These are phyloP conservation scores for Cherax destructor DNA, from an alignment of 1,140 invertebrate genomes.

Conservation along the genomic window DNA sequence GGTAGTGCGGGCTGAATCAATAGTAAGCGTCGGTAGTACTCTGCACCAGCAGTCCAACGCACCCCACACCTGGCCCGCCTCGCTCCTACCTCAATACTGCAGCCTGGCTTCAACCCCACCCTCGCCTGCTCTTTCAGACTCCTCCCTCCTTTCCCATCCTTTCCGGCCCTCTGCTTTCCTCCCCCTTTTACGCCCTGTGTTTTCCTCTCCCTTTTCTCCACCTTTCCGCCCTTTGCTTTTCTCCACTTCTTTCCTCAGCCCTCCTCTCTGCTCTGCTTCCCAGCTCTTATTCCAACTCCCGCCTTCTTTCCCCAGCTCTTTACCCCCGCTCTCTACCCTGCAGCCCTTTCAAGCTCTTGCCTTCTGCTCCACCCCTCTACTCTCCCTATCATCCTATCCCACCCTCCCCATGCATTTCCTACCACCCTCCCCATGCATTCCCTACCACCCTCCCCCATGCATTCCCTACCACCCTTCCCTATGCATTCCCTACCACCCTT, in stretches of 20 bases:
- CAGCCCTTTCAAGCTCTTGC: too few species aligned
- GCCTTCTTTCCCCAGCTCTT: too few species aligned
- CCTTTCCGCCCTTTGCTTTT: too few species aligned
- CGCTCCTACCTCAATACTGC: conserved; percentile 2
- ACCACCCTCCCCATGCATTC: neutral
- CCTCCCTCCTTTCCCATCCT: too few species aligned
- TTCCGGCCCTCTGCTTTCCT: neutral
- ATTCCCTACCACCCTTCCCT: neutral
- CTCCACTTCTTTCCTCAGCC: too few species aligned
- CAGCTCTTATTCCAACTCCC: too few species aligned
- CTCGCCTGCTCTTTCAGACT: neutral
- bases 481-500: neutral
- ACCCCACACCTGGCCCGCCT: conserved; percentile 17
- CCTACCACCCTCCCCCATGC: neutral
- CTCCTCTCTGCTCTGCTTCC: too few species aligned
- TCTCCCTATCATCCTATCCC: neutral
- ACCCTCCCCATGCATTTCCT: neutral
- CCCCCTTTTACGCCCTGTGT: too few species aligned
- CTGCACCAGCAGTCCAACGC: neutral
- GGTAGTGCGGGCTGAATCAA: conserved; percentile 49
- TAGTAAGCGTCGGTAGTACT: conserved; percentile 31
- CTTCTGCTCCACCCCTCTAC: neutral
- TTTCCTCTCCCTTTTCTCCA: neutral
- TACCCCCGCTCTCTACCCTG: too few species aligned
- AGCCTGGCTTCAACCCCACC: neutral